A percentile compares a stretch with the other conserved stretches of the same genome.
Evolutionary conservation across 2,797 vertebrate genomes (phyloP).

Genomic region (Esox lucius): DNA sequence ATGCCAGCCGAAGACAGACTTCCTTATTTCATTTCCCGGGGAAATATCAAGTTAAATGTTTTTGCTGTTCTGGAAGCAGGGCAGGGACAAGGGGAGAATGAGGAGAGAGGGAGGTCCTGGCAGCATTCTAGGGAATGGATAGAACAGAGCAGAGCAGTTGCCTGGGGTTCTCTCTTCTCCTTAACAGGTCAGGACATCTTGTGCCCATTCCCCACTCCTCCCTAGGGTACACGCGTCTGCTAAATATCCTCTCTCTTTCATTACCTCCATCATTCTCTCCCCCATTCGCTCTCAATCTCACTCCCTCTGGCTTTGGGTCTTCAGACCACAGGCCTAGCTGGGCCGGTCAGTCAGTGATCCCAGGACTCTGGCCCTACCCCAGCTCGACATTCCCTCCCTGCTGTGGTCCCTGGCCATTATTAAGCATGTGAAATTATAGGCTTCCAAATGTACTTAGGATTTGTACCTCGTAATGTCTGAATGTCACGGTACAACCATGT

Average conservation of each 20-base stretch:
- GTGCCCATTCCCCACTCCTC: too few species aligned
- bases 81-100: conserved; percentile 29
- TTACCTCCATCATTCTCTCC: too few species aligned
- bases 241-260: too few species aligned
- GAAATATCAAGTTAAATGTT: conserved; percentile 68
- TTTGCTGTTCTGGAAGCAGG: conserved; percentile 53
- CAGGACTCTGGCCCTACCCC: too few species aligned
- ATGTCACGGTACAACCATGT: conserved; percentile 39
- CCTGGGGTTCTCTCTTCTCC: conserved; percentile 14
- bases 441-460: conserved; percentile 56
- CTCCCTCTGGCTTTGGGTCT: too few species aligned
- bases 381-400: too few species aligned
- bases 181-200: conserved; percentile 2
- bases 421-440: conserved; percentile 59
- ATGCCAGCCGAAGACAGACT: conserved; percentile 64
- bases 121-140: conserved; percentile 20
- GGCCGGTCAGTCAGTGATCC: too few species aligned
- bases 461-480: conserved; percentile 52
- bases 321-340: too few species aligned
- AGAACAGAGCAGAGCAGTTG: conserved; percentile 22
- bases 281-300: too few species aligned
- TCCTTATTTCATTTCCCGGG: conserved; percentile 74
- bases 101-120: neutral
- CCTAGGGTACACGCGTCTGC: too few species aligned
- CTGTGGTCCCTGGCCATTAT: conserved; percentile 36